phyloP scores from a whole-genome alignment of 2,113 vertebrate genomes.

The Lates calcarifer region DNA sequence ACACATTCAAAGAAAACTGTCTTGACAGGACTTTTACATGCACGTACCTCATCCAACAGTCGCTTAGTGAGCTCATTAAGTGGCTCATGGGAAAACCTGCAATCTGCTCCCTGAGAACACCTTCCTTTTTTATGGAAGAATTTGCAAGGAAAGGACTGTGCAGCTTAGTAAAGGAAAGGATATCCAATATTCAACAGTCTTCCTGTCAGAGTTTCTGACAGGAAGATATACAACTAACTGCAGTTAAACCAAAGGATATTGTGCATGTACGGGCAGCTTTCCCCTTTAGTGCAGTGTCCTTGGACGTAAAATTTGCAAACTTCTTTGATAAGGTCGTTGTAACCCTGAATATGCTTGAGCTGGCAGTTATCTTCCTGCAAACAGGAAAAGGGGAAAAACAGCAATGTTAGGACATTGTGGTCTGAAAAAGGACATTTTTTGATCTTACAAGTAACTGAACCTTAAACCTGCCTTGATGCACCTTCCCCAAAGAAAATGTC shows the following conservation, averaged over 20 bases:
- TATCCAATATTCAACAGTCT: neutral
- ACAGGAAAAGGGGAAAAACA: conserved; percentile 16
- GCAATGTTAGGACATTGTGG: neutral
- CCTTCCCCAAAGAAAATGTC: conserved; percentile 90
- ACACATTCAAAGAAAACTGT: neutral
- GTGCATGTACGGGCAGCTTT: conserved; percentile 94
- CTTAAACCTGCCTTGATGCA: conserved; percentile 89
- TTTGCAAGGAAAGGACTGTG: conserved; percentile 96
- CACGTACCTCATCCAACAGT: conserved; percentile 91
- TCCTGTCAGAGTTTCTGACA: neutral
- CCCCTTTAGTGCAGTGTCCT: conserved; percentile 91
- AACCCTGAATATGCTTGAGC: conserved; percentile 89
- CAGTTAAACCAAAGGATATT: conserved; percentile 90
- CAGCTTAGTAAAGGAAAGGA: conserved; percentile 85
- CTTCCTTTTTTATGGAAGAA: conserved; percentile 91
- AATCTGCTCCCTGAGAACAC: conserved; percentile 89
- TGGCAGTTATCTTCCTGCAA: conserved; percentile 91
- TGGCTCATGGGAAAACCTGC: conserved; percentile 93
- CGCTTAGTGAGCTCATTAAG: conserved; percentile 88
- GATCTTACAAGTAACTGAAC: neutral
- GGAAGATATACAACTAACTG: too few relatives aligned
- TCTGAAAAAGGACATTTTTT: neutral
- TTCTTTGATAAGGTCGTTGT: conserved; percentile 89
- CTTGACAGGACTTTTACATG: neutral
- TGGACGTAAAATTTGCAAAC: conserved; percentile 94